Evolutionary conservation across 2,888 invertebrate genomes (phyloP), one percentile per base, ranked within the genome.

Genomic region (Diarsia brunnea): DNA sequence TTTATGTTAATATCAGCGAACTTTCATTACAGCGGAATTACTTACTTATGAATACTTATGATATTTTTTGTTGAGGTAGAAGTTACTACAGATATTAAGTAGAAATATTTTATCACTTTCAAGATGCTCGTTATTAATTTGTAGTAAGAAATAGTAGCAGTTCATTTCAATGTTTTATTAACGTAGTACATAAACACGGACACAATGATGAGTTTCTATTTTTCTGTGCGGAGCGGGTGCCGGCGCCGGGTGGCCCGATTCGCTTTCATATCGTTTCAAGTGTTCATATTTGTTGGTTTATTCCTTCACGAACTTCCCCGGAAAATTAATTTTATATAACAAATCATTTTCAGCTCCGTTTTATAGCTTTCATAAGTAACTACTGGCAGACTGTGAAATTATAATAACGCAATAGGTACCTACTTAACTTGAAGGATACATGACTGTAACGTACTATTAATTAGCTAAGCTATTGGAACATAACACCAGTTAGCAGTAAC

Each of bases 221-320:
- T 67, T 65, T 64, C 38, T 73, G 27, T 60, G 63, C 24, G 8
- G 24, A 67, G 64, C 31, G 64, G 58, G 55, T n/a, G n/a, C n/a
- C 65, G 69, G 68, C 55, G 72, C 61, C 73, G 68, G 68, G 53
- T 60, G 71, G 70, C 63, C 45, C 88, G 89, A 88, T 89, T 89
- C 87, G 88, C 85, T 89, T 90, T 90, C 89, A 91, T 92, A 91
- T 88, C 89, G 88, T 86, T 87, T 87, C 88, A 82, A 84, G 88
- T 88, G 89, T 88, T 91, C 89, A 91, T 90, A 87, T 89, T 87
- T 85, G 88, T 89, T 87, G 89, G 89, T 88, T 89, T 90, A 90
- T 90, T 90, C 87, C 87, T 90, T 88, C 88, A 88, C 86, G 83
- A 88, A 87, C 66, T 84, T 70, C 73, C 58, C 74, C 53, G 69